Conservation (phyloP, 2,113 vertebrate genomes). For the Colossoma macropomum region DNA sequence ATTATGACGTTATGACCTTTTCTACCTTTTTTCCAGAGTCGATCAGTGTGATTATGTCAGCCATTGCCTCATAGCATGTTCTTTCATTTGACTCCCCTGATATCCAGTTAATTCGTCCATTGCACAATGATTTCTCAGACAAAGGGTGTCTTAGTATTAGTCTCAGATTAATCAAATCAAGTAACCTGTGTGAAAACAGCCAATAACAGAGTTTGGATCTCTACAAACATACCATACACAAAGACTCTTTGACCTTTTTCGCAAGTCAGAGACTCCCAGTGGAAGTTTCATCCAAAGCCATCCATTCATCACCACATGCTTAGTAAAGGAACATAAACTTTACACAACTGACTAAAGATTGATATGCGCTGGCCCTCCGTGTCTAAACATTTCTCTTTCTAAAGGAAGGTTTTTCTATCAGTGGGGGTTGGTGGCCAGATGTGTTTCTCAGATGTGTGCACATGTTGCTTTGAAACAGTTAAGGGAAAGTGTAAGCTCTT, state of each 20-base stretch:
- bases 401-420: conserved; percentile 51
- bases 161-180: not conserved
- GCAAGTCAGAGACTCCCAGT: conserved; percentile 3
- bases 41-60: not conserved
- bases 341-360: conserved; percentile 50
- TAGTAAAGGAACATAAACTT: conserved; percentile 63
- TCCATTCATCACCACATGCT: conserved; percentile 62
- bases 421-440: conserved; percentile 47
- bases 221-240: not conserved
- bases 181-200: not conserved
- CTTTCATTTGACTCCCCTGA: not conserved
- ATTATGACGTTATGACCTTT: not conserved
- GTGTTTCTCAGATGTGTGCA: conserved; percentile 28
- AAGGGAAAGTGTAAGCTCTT: not conserved
- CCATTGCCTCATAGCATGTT: not conserved
- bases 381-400: conserved; percentile 61
- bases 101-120: not conserved
- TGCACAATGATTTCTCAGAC: not conserved
- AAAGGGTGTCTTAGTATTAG: not conserved
- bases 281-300: conserved; percentile 54
- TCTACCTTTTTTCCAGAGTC: not conserved
- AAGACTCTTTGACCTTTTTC: not conserved
- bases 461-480: not conserved
- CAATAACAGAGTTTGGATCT: not conserved
- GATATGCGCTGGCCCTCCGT: conserved; percentile 28